Conservation (phyloP, 2,113 vertebrate species). For the Sigmodon hispidus region DNA sequence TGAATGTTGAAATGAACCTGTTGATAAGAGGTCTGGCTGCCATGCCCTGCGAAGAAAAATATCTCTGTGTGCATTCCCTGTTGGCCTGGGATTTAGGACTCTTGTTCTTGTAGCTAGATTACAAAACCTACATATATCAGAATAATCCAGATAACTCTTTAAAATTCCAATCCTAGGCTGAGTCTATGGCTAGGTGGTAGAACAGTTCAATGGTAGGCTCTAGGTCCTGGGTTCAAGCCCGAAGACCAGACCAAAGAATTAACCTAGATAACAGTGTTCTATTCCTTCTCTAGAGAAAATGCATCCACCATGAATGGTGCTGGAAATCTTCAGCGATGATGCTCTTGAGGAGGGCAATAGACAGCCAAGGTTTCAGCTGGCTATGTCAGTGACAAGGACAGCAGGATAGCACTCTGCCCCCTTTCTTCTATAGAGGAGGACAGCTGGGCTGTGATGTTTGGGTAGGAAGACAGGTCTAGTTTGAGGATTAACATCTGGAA, state of each 20-base stretch:
- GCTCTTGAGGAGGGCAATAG: accelerated
- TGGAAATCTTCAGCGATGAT: not conserved
- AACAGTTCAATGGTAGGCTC: not conserved
- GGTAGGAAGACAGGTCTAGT: not conserved
- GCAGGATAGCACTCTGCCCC: accelerated
- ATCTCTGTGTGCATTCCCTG: accelerated
- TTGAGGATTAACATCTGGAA: conserved; percentile 14
- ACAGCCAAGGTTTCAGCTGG: not conserved
- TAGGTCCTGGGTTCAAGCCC: not conserved
- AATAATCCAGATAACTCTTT: not conserved
- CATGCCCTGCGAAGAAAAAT: not conserved
- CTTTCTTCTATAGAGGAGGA: not conserved
- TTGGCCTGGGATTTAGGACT: not conserved
- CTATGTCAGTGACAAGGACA: accelerated
- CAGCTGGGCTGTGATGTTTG: not conserved
- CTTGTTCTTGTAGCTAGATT: not conserved
- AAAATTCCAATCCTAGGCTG: not conserved
- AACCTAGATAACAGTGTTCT: not conserved
- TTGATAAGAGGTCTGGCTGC: not conserved
- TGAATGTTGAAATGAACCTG: not conserved
- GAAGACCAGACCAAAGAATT: not conserved
- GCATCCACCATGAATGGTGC: not conserved
- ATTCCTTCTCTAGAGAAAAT: not conserved
- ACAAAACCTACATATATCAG: not conserved
- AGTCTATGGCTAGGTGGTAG: not conserved